phyloP scores from a whole-genome alignment of 2,888 invertebrate species.

The Malacosoma neustria region DNA sequence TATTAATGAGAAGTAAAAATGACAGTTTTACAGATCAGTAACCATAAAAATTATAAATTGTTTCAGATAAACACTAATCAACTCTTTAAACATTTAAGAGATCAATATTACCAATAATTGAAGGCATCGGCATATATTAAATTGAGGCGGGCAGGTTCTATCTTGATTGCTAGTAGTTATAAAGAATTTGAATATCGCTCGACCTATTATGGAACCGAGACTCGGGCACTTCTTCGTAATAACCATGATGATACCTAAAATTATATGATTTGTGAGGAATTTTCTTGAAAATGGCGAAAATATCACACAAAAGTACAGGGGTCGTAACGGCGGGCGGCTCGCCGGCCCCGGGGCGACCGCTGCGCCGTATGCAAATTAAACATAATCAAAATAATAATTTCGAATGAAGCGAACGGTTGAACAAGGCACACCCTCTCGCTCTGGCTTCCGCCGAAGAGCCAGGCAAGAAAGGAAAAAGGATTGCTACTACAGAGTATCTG shows the following conservation, averaged over 20 bases:
- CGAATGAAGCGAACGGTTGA: slow-evolving; percentile 38
- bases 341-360: slow-evolving; percentile 41
- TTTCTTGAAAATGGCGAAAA: slow-evolving; percentile 75
- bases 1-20: too few relatives aligned
- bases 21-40: too few relatives aligned
- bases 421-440: slow-evolving; percentile 33
- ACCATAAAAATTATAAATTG: too few relatives aligned
- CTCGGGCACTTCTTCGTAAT: slow-evolving; percentile 68
- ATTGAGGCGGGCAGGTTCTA: slow-evolving; percentile 60
- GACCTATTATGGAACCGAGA: slow-evolving; percentile 62
- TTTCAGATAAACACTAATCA: slow-evolving; percentile 49
- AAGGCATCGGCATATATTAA: slow-evolving; percentile 58
- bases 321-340: slow-evolving; percentile 54
- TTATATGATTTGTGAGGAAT: slow-evolving; percentile 73
- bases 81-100: slow-evolving; percentile 68
- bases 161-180: slow-evolving; percentile 71
- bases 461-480: slow-evolving; percentile 41
- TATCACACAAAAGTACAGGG: slow-evolving; percentile 74
- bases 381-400: slow-evolving; percentile 74
- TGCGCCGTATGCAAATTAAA: slow-evolving; percentile 71
- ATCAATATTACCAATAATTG: slow-evolving; percentile 71
- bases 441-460: slow-evolving; percentile 25
- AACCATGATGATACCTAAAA: slow-evolving; percentile 71
- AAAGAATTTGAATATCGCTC: slow-evolving; percentile 63
- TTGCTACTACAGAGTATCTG: slow-evolving; percentile 27